These are phyloP conservation scores for Pseudomugil tenellus DNA, from an alignment of 2,797 vertebrate genomes.

Conservation along the genomic window DNA sequence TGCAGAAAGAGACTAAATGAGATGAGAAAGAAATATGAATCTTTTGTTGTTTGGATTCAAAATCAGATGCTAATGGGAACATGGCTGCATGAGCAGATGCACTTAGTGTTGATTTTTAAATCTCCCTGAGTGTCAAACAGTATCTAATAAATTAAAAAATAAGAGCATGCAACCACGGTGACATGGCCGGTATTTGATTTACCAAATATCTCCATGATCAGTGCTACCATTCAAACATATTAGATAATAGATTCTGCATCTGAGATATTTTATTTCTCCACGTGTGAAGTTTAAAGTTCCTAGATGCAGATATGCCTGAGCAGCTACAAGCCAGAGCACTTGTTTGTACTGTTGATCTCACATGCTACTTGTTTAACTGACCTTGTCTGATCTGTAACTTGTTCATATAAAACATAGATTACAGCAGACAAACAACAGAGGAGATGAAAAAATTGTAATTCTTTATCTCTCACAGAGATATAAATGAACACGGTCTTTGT, in stretches of 20 bases:
- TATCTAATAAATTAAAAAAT: neutral
- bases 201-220: conserved; percentile 5
- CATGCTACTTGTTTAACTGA: conserved; percentile 23
- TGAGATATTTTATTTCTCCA: neutral
- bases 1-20: neutral
- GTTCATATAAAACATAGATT: too few relatives aligned
- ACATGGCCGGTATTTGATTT: neutral
- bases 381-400: conserved; percentile 13
- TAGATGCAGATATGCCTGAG: neutral
- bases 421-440: conserved; percentile 15
- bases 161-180: neutral
- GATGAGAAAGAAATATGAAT: neutral
- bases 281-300: conserved; percentile 1
- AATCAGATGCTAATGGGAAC: neutral
- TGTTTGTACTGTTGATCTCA: conserved; percentile 4
- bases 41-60: neutral
- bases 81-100: neutral
- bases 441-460: neutral
- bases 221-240: conserved; percentile 3
- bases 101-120: conserved; percentile 7
- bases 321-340: neutral
- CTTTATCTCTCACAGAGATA: neutral
- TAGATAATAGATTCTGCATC: neutral
- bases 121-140: conserved; percentile 1
- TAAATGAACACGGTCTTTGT: conserved; percentile 6